Evolutionary conservation across 2,888 invertebrate genomes (phyloP).

Genomic region (Hesperia comma): DNA sequence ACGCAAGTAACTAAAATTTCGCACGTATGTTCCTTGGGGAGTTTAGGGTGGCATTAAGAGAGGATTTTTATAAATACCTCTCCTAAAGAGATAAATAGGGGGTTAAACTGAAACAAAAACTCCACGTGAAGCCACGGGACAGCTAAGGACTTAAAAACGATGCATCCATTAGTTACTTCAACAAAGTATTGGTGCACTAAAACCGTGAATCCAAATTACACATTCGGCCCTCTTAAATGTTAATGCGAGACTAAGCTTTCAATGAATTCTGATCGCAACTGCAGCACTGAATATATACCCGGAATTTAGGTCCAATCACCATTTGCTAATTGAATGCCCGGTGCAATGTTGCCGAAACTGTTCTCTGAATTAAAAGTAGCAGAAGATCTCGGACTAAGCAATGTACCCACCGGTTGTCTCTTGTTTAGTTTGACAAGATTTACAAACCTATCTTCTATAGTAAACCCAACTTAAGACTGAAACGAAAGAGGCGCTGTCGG

Average conservation of each 20-base stretch:
- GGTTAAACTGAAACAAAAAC: too few species aligned
- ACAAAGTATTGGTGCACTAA: neutral
- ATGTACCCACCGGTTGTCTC: too few species aligned
- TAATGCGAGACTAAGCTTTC: slow-evolving; percentile 52
- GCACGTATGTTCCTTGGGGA: too few species aligned
- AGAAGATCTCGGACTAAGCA: neutral
- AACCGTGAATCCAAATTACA: neutral
- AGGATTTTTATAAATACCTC: too few species aligned
- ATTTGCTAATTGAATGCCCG: slow-evolving; percentile 13
- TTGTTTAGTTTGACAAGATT: too few species aligned
- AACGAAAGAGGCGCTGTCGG: too few species aligned
- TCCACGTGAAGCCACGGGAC: too few species aligned
- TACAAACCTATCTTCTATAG: too few species aligned
- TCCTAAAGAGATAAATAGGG: too few species aligned
- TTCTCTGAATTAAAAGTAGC: neutral
- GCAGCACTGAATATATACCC: slow-evolving; percentile 39
- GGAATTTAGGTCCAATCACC: slow-evolving; percentile 4
- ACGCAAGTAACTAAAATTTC: too few species aligned
- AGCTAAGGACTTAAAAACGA: neutral
- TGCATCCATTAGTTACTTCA: neutral
- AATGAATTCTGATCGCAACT: slow-evolving; percentile 62
- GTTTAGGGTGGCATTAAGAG: too few species aligned
- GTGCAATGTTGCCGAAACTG: slow-evolving; percentile 41
- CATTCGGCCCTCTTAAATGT: neutral
- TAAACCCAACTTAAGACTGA: too few species aligned